Evolutionary conservation across 2,113 vertebrate species (phyloP), one percentile per base, ranked within the genome.

Genomic region (Ardeotis arabs): DNA sequence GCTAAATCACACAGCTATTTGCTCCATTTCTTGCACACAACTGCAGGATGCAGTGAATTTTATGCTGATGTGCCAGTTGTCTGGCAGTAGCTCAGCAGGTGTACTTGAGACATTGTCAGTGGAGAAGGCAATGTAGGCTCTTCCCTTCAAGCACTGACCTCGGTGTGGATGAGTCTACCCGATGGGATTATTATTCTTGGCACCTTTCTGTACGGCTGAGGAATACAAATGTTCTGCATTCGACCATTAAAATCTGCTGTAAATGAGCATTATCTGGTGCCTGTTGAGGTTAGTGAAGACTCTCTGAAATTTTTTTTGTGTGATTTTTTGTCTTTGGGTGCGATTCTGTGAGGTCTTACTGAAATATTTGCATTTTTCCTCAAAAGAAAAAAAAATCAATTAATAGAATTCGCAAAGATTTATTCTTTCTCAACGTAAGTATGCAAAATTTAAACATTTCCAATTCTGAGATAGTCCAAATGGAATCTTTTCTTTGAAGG

Each of bases 1-100:
- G 81, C 56, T 84, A 84, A 79, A 94, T 95, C 95, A 94, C 84
- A 64, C 39, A 85, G 85, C 44, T 93, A 12, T 95, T 89, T 96
- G 87, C 87, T 96, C 81, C 24, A 79, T 87, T 95, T 94, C 87
- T 74, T 58, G 64, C 81, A 45, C 77, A 73, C 60, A 60, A 58
- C 62, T 72, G 74, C 66, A 60, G 84, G 69, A 66, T 94, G 74
- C 53, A 62, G 35, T 73, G 81, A 72, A 73, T 89, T 91, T 89
- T 91, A 52, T 91, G 78, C 53, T 89, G 94, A 84, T 91, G 77
- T 84, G 62, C 52, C 4, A 16, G 73, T 44, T 91, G 52, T 33
- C 68, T 75, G 80, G 33, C 44, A 59, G 73, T 1, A 75, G 35
- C 94, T 90, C 95, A 95, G 94, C 90, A 16, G 16, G 68, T 24